Base-by-base conservation (phyloP, 2,797 vertebrate species). In the Sebastolobus alascanus region DNA sequence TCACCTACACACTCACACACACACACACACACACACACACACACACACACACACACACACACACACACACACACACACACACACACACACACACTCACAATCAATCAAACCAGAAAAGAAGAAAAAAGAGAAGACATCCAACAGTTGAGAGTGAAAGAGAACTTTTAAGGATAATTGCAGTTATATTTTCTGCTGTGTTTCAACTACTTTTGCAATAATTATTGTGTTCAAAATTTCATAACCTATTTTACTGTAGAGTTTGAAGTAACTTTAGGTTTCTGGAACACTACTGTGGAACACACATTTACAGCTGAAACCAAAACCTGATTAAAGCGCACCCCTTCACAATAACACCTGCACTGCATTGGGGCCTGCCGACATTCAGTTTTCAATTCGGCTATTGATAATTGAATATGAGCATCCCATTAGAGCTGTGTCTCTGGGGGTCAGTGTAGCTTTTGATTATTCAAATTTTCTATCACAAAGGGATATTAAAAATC, bases 371-470 rank as follows among this genome's bases (percentile, higher is more conserved):
- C 8, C 73, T 70, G 13, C n/a, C 33, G 38, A 25, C 20, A 65
- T 60, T 77, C 11, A 27, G 5, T n/a, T 60, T 77, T 55, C 35
- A 74, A 63, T 77, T 55, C 18, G 43, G 43, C 54, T 16, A 73
- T 54, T 76, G 52, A 68, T 68, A 61, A 84, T 68, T 73, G 56
- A 71, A 73, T 31, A 58, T 58, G 38, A 64, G 20, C 10, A 63
- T 64, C 68, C 73, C 56, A n/a, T 12, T 67, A 64, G 27, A 54
- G 29, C 25, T 66, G 43, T 67, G n/a, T 59, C 29, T 70, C 67
- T 25, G 25, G 25, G 25, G 25, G 25, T 25, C 25, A 25, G 25
- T 25, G 25, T 25, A 25, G 25, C 25, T 25, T 25, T 25, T 25
- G 25, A 25, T 25, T 25, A 25, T 25, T 25, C 25, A 25, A 25